A percentile compares a stretch with the other conserved stretches of the same genome.
Evolutionary conservation across 2,113 vertebrate species (phyloP).

Genomic region (Nothobranchius kuhntae): DNA sequence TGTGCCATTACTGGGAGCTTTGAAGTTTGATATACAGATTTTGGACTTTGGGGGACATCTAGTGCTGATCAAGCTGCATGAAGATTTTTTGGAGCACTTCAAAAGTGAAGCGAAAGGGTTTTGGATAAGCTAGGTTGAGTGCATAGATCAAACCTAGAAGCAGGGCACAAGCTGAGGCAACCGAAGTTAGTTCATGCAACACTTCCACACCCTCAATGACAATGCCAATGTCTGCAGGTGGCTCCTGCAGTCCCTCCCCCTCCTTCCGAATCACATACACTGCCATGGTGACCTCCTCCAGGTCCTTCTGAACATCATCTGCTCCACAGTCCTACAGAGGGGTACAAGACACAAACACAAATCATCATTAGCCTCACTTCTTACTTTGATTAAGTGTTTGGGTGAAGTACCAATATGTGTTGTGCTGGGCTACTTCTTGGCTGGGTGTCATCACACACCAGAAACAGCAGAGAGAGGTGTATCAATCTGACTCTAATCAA

Average conservation of each 20-base stretch:
- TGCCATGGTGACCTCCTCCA: not conserved
- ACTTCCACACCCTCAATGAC: conserved; percentile 18
- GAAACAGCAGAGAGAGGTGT: too few species aligned
- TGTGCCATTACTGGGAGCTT: not conserved
- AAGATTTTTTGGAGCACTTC: conserved; percentile 12
- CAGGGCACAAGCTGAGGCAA: conserved; percentile 25
- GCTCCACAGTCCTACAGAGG: not conserved
- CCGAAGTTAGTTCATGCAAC: conserved; percentile 10
- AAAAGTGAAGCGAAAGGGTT: conserved; percentile 12
- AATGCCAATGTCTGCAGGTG: conserved; percentile 27
- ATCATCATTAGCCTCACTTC: too few species aligned
- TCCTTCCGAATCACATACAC: conserved; percentile 8
- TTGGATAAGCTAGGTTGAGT: conserved; percentile 25
- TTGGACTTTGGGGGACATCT: not conserved
- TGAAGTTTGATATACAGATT: not conserved
- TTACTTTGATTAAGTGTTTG: too few species aligned
- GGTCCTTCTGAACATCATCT: not conserved
- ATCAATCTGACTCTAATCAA: too few species aligned
- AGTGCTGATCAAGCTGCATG: conserved; percentile 4
- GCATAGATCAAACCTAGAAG: conserved; percentile 23
- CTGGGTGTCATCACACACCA: too few species aligned
- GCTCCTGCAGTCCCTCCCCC: conserved; percentile 7
- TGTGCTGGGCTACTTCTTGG: too few species aligned
- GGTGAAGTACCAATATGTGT: too few species aligned
- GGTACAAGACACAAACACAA: not conserved